Conservation (phyloP, 2,797 vertebrate species). For the Syngnathus acus region DNA sequence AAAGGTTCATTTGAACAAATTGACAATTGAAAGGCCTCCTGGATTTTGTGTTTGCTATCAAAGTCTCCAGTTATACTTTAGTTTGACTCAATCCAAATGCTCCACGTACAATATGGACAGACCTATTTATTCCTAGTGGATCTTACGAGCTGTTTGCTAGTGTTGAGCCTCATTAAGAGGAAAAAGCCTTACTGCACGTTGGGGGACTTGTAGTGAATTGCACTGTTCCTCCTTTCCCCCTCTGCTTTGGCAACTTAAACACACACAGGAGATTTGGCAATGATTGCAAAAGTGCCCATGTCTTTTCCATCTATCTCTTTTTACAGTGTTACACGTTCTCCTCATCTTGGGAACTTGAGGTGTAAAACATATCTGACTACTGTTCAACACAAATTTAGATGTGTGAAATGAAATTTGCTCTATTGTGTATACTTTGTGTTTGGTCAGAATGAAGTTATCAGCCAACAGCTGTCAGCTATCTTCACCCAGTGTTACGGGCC, state of each 20-base stretch:
- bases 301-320: neutral
- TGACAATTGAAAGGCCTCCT: neutral
- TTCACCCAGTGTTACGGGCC: slow-evolving; percentile 79
- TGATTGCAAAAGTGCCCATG: neutral
- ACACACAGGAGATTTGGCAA: slow-evolving; percentile 7
- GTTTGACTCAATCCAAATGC: neutral
- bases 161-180: slow-evolving; percentile 24
- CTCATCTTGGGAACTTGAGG: neutral
- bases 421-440: neutral
- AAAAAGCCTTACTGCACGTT: slow-evolving; percentile 11
- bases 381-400: neutral
- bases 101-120: slow-evolving; percentile 1
- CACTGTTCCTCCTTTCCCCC: slow-evolving; percentile 10
- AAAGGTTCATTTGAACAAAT: neutral
- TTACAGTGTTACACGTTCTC: neutral
- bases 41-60: neutral
- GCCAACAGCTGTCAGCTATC: slow-evolving; percentile 73
- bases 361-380: neutral
- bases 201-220: slow-evolving; percentile 20
- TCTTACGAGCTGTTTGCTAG: slow-evolving; percentile 34
- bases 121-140: slow-evolving; percentile 15
- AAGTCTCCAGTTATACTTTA: neutral
- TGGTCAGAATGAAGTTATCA: slow-evolving; percentile 74
- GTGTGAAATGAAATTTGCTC: slow-evolving; percentile 4
- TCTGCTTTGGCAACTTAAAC: slow-evolving; percentile 10